phyloP scores from a whole-genome alignment of 2,113 vertebrate species.

The Castor canadensis region DNA sequence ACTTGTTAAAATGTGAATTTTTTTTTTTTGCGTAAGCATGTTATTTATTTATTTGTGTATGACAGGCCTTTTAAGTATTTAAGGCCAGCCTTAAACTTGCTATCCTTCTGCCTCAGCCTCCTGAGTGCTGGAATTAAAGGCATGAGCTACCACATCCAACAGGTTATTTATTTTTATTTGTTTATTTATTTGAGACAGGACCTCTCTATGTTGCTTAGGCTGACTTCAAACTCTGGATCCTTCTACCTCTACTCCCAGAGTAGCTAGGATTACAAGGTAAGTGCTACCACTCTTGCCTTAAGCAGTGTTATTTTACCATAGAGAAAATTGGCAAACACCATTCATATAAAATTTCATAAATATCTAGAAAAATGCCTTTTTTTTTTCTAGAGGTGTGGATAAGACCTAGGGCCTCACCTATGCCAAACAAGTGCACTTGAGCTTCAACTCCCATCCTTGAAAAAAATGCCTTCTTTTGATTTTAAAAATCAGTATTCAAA shows the following conservation, averaged over 20 bases:
- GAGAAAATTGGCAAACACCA: slow-evolving; percentile 19
- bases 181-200: too few species aligned
- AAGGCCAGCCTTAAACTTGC: background rate
- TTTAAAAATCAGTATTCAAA: slow-evolving; percentile 18
- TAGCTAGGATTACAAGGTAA: background rate
- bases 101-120: background rate
- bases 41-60: background rate
- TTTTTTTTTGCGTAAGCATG: slow-evolving; percentile 11
- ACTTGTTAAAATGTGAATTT: background rate
- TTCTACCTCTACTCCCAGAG: background rate
- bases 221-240: background rate
- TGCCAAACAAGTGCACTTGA: too few species aligned
- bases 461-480: slow-evolving; percentile 11
- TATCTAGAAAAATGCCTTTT: background rate
- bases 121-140: background rate
- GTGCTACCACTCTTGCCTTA: background rate
- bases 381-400: background rate
- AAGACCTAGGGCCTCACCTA: background rate
- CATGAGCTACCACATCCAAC: too few species aligned
- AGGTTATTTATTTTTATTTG: too few species aligned
- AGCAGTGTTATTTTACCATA: background rate
- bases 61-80: background rate
- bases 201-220: background rate
- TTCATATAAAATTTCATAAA: slow-evolving; percentile 36
- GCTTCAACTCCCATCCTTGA: background rate